These are phyloP conservation scores for Hyla sarda DNA, from an alignment of 2,113 vertebrate genomes.

Conservation along the genomic window DNA sequence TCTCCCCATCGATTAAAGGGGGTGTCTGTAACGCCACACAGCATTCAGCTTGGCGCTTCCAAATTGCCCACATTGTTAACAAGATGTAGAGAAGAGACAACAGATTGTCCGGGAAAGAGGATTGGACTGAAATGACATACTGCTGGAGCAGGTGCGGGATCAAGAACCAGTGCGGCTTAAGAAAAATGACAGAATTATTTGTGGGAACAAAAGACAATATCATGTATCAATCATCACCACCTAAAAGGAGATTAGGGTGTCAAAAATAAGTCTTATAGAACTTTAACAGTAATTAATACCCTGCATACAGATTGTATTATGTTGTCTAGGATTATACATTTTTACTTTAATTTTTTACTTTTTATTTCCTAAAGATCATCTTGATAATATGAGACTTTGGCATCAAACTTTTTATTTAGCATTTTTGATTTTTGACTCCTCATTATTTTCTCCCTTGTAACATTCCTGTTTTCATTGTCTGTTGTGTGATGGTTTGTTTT, in stretches of 20 bases:
- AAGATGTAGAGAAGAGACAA: not conserved
- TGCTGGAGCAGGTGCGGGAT: not conserved
- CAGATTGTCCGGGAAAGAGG: not conserved
- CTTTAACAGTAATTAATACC: not conserved
- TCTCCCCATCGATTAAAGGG: constrained; percentile 52
- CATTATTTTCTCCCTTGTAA: no score
- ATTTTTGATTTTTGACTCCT: no score
- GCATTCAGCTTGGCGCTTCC: not conserved
- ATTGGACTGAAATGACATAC: not conserved
- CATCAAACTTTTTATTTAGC: no score
- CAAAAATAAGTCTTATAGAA: not conserved
- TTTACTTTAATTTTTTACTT: no score
- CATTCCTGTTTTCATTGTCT: no score
- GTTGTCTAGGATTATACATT: not conserved
- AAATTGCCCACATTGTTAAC: not conserved
- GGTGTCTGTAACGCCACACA: constrained; percentile 1
- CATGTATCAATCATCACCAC: not conserved
- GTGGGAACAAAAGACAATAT: not conserved
- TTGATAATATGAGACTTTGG: no score
- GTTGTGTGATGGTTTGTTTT: no score
- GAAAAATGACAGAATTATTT: not conserved
- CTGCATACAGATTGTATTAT: not conserved
- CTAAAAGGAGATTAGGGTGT: not conserved
- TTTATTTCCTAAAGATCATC: no score
- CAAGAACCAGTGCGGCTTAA: not conserved